Base-by-base conservation (phyloP, 2,888 invertebrate species). In the Scaptomyza flava region DNA sequence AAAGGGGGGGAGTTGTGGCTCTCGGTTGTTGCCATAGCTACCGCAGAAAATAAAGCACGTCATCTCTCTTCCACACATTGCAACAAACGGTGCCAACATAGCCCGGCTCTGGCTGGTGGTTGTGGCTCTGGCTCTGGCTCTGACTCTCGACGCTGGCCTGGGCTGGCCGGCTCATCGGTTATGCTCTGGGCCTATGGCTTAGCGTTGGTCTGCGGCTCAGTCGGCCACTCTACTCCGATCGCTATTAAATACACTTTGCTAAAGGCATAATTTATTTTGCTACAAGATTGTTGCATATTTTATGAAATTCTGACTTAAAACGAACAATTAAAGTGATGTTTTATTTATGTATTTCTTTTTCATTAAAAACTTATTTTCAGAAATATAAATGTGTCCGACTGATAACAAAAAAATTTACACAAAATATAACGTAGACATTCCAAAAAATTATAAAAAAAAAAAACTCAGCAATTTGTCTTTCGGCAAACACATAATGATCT, bases 1-100 rank as follows among this genome's bases (percentile, higher is more conserved):
- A 23, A 30, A n/a, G 30, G 17, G 46, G 17, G 12, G 45, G 43
- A 7, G n/a, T 43, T 53, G 51, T 30, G 52, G 41, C 70, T 68
- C 46, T 61, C 68, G 9, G 50, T 65, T 69, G 66, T 85, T 82
- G 86, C 81, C 61, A 85, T 82, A 80, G 83, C 83, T 82, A 81
- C 81, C 72, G 77, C 82, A 72, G 63, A 64, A 77, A 68, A 65
- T 74, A 59, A 72, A 70, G 82, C 71, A 67, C 62, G 68, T 56
- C 84, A 68, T 81, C 81, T 82, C 81, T 65, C 66, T 86, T 65
- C n/a, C 59, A 66, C 87, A 53, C 71, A 72, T 33, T 77, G 73
- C 86, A 82, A 50, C 27, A 41, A 41, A 41, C 57, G 42, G 61
- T 57, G 56, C 76, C 43, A 54, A 52, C 51, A 54, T 23, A 27